Evolutionary conservation across 2,113 vertebrate species (phyloP).

Genomic region (Osmerus eperlanus): DNA sequence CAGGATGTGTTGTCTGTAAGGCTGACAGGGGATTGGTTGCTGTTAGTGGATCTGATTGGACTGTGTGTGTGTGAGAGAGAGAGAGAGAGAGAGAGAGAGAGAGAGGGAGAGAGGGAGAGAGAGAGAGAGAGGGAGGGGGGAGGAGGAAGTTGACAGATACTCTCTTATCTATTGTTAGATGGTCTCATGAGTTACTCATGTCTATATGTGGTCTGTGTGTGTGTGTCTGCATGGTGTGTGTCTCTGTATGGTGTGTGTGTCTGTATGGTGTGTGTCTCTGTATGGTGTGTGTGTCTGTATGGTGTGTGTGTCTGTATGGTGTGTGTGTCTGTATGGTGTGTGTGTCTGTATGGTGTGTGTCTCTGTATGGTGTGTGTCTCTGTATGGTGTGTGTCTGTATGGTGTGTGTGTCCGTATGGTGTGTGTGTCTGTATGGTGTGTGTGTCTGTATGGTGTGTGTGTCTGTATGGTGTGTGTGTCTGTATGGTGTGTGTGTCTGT

Average conservation of each 20-base stretch:
- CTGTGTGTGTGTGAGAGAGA: neutral
- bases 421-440: neutral
- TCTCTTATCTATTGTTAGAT: no score
- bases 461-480: neutral
- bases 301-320: neutral
- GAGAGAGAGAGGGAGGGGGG: constrained; percentile 33
- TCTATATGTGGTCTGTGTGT: neutral
- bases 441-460: neutral
- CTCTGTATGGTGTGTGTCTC: no score
- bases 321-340: constrained; percentile 1
- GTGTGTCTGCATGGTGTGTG: neutral
- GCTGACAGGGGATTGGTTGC: no score
- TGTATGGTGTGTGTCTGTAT: neutral
- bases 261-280: neutral
- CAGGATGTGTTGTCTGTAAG: no score
- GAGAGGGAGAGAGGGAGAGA: neutral
- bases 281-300: neutral
- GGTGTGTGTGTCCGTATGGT: neutral
- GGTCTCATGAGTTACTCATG: no score
- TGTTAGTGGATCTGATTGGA: no score
- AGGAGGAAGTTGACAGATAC: constrained; percentile 77
- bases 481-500: neutral
- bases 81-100: neutral
- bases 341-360: neutral
- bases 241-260: neutral